A percentile compares a stretch with the other conserved stretches of the same genome.
Evolutionary conservation across 2,888 invertebrate genomes (phyloP).

Genomic region (Microchrysa polita): DNA sequence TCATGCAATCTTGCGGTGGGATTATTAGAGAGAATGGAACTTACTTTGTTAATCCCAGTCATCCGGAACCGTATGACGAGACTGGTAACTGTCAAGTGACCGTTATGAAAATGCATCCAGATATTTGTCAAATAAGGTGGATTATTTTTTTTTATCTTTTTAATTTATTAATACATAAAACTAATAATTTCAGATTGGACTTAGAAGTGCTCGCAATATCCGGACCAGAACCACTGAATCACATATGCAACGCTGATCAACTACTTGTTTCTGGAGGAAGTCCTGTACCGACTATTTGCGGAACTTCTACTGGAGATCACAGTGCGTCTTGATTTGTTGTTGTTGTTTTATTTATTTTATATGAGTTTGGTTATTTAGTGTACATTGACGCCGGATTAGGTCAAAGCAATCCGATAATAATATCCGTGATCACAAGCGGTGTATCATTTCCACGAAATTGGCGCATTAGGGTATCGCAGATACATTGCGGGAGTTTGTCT

Average conservation of each 20-base stretch:
- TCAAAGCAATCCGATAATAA: constrained; percentile 77
- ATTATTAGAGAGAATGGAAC: constrained; percentile 83
- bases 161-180: not conserved
- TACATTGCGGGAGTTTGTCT: constrained; percentile 78
- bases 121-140: constrained; percentile 85
- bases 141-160: constrained; percentile 1
- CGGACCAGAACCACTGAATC: constrained; percentile 79
- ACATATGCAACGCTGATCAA: constrained; percentile 85
- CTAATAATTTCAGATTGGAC: constrained; percentile 72
- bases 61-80: constrained; percentile 78
- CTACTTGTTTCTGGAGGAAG: constrained; percentile 86
- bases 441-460: constrained; percentile 77
- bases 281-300: constrained; percentile 83
- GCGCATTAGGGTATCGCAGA: constrained; percentile 83
- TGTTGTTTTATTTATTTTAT: too few species aligned
- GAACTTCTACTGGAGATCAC: constrained; percentile 82
- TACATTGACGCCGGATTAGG: constrained; percentile 80
- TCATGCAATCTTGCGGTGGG: constrained; percentile 82
- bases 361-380: constrained; percentile 68
- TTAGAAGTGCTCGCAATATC: constrained; percentile 80
- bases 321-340: constrained; percentile 69
- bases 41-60: constrained; percentile 85
- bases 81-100: constrained; percentile 88
- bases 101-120: constrained; percentile 77
- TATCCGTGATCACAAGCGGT: constrained; percentile 85